phyloP scores from a whole-genome alignment of 2,113 vertebrate genomes.

The Girardinichthys multiradiatus region DNA sequence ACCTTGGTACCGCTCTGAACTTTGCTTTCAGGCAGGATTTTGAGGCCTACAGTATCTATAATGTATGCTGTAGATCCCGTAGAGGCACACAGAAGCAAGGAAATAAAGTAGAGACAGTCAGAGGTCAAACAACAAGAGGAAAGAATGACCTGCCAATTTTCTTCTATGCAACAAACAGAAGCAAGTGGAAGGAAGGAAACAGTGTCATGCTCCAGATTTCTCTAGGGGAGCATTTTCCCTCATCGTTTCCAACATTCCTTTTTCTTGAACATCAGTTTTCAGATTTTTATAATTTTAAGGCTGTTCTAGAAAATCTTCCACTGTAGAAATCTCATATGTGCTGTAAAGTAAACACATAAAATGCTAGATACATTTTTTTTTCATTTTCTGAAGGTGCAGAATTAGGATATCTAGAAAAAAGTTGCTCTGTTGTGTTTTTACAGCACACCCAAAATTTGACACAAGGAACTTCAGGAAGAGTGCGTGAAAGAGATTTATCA shows the following conservation, averaged over 20 bases:
- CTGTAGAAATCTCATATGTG: not conserved
- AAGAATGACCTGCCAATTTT: slow-evolving; percentile 9
- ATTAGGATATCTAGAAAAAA: not conserved
- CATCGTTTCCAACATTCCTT: too few relatives aligned
- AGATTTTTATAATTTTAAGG: not conserved
- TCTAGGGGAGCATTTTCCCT: too few relatives aligned
- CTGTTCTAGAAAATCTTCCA: not conserved
- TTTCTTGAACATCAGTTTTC: too few relatives aligned
- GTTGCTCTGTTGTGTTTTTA: not conserved
- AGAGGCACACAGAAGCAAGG: slow-evolving; percentile 4
- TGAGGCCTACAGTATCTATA: slow-evolving; percentile 65
- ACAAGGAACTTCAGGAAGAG: not conserved
- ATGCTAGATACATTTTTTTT: not conserved
- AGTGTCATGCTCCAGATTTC: slow-evolving; percentile 19
- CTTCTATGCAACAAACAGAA: slow-evolving; percentile 32
- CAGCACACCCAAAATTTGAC: not conserved
- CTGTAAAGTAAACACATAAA: not conserved
- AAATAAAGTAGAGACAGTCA: not conserved
- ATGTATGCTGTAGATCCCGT: slow-evolving; percentile 56
- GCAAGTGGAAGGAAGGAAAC: slow-evolving; percentile 57
- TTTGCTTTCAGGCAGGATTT: slow-evolving; percentile 45
- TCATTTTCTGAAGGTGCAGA: not conserved
- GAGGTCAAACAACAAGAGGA: slow-evolving; percentile 14
- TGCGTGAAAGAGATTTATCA: not conserved
- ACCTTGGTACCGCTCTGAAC: slow-evolving; percentile 68